Evolutionary conservation across 2,888 invertebrate species (phyloP).

Genomic region (Ceriagrion tenellum): DNA sequence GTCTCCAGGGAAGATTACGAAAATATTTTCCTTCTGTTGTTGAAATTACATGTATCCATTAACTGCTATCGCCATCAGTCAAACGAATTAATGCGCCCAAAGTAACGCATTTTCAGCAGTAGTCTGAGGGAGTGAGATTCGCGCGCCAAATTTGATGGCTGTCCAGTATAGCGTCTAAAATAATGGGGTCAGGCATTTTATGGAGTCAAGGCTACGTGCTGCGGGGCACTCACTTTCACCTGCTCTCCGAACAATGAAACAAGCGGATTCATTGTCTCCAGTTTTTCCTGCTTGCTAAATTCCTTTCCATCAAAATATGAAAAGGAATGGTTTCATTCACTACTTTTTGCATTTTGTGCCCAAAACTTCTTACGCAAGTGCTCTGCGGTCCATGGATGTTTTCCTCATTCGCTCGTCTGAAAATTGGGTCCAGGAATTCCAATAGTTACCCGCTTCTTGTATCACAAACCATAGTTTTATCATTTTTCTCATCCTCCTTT

Average conservation of each 20-base stretch:
- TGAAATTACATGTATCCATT: no score
- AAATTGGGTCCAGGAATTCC: background rate
- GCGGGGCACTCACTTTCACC: slow-evolving; percentile 48
- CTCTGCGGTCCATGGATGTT: background rate
- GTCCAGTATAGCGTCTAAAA: background rate
- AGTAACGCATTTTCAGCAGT: background rate
- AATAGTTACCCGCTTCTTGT: background rate
- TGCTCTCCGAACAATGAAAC: slow-evolving; percentile 14
- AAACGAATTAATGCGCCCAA: background rate
- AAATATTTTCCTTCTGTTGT: no score
- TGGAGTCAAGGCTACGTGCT: slow-evolving; percentile 64
- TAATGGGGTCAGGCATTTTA: slow-evolving; percentile 63
- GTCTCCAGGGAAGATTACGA: no score
- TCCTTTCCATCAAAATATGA: slow-evolving; percentile 63
- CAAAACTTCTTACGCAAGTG: slow-evolving; percentile 8
- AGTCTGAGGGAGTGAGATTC: background rate
- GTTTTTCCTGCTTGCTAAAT: slow-evolving; percentile 63
- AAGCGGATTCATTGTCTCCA: slow-evolving; percentile 37
- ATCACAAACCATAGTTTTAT: background rate
- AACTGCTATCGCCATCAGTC: background rate
- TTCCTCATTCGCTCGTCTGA: background rate
- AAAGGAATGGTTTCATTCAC: slow-evolving; percentile 38
- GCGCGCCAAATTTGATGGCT: slow-evolving; percentile 37
- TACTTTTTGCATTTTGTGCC: background rate
- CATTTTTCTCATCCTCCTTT: no score